These are phyloP conservation scores for Tenthredo amoena DNA, from an alignment of 2,888 invertebrate genomes.

Conservation along the genomic window DNA sequence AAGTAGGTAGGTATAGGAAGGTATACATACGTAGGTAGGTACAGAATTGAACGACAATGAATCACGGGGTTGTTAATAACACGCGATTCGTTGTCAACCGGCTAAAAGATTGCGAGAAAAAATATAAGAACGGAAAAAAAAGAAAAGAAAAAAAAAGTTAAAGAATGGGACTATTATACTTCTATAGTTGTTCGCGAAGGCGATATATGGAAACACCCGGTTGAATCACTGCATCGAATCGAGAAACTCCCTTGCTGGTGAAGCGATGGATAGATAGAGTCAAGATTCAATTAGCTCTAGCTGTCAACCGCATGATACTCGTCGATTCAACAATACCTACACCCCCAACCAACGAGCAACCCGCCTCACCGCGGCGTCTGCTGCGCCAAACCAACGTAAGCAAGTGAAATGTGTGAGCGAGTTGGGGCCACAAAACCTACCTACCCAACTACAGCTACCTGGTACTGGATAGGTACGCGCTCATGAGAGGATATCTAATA, in stretches of 20 bases:
- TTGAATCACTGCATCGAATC: slow-evolving; percentile 59
- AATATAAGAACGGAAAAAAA: neutral
- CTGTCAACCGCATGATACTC: slow-evolving; percentile 77
- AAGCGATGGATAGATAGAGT: slow-evolving; percentile 74
- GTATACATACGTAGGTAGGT: neutral
- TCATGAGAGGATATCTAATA: slow-evolving; percentile 30
- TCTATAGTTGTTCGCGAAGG: neutral
- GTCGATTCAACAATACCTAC: slow-evolving; percentile 71
- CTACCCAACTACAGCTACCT: neutral
- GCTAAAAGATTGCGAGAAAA: neutral
- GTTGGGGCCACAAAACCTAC: neutral
- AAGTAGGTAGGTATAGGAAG: neutral
- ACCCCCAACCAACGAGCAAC: slow-evolving; percentile 21
- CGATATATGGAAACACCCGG: slow-evolving; percentile 61
- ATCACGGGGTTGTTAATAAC: slow-evolving; percentile 24
- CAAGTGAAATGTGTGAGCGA: slow-evolving; percentile 18
- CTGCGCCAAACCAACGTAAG: slow-evolving; percentile 26
- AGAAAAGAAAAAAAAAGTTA: neutral
- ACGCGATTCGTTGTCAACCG: neutral
- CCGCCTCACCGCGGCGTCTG: neutral
- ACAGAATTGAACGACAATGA: slow-evolving; percentile 34
- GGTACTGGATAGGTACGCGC: neutral
- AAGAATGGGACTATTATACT: neutral
- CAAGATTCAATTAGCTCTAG: slow-evolving; percentile 77
- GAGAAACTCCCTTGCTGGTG: slow-evolving; percentile 69